These are phyloP conservation scores for Drosophila pegasa DNA, from an alignment of 2,888 invertebrate species.

Conservation along the genomic window DNA sequence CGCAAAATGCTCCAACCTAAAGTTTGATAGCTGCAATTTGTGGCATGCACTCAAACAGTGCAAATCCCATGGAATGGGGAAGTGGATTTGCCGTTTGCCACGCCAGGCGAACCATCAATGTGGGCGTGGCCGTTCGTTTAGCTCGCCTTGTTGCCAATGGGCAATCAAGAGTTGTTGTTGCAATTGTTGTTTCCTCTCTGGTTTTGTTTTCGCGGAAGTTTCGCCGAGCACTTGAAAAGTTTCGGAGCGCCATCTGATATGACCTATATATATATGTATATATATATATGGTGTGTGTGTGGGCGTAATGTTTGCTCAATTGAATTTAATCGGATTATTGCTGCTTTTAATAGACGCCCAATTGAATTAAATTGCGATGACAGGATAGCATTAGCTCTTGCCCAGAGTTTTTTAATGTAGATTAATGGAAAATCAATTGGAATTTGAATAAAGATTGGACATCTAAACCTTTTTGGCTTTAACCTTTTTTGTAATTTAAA, in stretches of 20 bases:
- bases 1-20: conserved; percentile 60
- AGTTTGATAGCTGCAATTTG: conserved; percentile 69
- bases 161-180: conserved; percentile 36
- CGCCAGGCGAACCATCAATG: too few relatives aligned
- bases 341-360: conserved; percentile 49
- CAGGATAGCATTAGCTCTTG: conserved; percentile 24
- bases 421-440: conserved; percentile 12
- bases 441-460: neutral
- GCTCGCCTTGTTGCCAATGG: conserved; percentile 39
- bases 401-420: conserved; percentile 16
- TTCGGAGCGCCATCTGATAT: conserved; percentile 53
- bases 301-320: conserved; percentile 62
- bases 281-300: conserved; percentile 16
- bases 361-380: conserved; percentile 53
- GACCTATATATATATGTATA: conserved; percentile 43
- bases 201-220: conserved; percentile 38
- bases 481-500: neutral
- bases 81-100: conserved; percentile 30
- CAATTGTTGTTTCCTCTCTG: neutral
- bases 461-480: neutral
- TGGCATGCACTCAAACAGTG: conserved; percentile 59
- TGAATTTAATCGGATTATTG: conserved; percentile 73
- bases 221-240: conserved; percentile 67
- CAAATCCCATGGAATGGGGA: conserved; percentile 47
- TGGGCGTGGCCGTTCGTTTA: conserved; percentile 43